Conservation (phyloP, 1,140 invertebrate genomes). For the Camponotus pennsylvanicus region DNA sequence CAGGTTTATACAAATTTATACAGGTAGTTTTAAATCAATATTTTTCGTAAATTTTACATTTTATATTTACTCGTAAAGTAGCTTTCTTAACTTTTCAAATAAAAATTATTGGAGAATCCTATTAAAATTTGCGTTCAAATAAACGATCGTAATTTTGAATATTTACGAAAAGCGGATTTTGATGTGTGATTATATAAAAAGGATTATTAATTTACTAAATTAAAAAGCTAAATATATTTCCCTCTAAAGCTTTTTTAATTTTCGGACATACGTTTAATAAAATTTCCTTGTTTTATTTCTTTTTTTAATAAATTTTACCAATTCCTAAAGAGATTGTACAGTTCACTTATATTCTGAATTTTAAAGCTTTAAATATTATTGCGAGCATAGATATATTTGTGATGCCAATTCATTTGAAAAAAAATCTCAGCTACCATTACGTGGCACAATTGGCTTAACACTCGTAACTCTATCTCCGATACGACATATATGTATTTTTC, state of each 20-base stretch:
- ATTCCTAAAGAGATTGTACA: not conserved
- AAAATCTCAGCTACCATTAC: slow-evolving; percentile 17
- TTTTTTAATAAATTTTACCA: slow-evolving; percentile 1
- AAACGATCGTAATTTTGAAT: not conserved
- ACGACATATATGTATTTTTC: not conserved
- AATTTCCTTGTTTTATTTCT: not conserved
- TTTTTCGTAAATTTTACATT: slow-evolving; percentile 5
- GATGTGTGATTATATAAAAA: not conserved
- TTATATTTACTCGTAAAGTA: not conserved
- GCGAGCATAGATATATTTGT: not conserved
- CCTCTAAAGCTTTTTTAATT: not conserved
- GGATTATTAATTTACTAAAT: not conserved
- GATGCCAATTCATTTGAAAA: not conserved
- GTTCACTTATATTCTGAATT: not conserved
- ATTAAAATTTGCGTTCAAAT: not conserved
- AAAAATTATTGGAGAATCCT: not conserved
- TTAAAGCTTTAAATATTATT: not conserved
- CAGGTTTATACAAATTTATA: too few species aligned
- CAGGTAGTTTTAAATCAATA: slow-evolving; percentile 26
- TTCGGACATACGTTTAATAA: not conserved
- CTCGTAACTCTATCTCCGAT: not conserved
- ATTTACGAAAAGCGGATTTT: not conserved
- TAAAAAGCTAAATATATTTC: not conserved
- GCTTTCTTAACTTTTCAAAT: not conserved
- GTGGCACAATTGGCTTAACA: not conserved